Conservation (phyloP, 2,113 vertebrate species). For the Hyperoodon ampullatus region DNA sequence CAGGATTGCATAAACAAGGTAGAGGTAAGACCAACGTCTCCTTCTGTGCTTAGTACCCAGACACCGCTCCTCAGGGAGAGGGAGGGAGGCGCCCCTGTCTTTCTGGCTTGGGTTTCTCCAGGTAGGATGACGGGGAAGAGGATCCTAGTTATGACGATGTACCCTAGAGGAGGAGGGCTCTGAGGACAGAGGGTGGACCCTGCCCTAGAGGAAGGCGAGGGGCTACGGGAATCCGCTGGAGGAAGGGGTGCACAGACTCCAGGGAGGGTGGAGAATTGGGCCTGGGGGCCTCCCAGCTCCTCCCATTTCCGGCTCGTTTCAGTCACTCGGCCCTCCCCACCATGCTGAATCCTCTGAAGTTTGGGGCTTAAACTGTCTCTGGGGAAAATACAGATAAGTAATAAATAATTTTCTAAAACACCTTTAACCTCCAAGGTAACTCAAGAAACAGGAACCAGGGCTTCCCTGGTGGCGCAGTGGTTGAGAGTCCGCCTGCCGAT, state of each 20-base stretch:
- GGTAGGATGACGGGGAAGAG: too few species aligned
- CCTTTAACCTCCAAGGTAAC: not conserved
- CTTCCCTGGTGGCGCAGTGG: too few species aligned
- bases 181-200: not conserved
- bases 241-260: not conserved
- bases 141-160: not conserved
- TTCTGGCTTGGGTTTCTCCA: not conserved
- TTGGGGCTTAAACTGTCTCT: not conserved
- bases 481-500: too few species aligned
- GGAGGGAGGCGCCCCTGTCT: not conserved
- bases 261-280: too few species aligned
- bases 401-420: not conserved
- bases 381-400: not conserved
- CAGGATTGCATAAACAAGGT: too few species aligned
- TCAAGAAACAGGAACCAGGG: not conserved
- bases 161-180: not conserved
- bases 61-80: not conserved
- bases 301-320: not conserved
- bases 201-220: not conserved
- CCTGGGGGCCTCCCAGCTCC: not conserved
- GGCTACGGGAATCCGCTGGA: not conserved
- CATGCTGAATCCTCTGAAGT: not conserved
- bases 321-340: not conserved
- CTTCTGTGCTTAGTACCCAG: not conserved
- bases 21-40: accelerated